Evolutionary conservation across 1,140 invertebrate genomes (phyloP), one percentile per base, ranked within the genome.

Genomic region (Cheumatopsyche charites): DNA sequence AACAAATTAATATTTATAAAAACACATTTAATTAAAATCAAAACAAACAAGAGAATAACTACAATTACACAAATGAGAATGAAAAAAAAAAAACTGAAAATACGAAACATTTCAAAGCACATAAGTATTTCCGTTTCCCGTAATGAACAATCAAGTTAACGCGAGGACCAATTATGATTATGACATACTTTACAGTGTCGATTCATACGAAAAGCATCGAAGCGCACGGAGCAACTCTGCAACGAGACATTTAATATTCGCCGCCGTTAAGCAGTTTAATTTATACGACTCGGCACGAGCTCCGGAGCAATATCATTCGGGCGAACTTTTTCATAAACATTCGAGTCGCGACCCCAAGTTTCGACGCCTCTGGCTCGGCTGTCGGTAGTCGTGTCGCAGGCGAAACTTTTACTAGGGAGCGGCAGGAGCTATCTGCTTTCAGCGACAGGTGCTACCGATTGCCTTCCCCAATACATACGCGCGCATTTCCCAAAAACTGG

Each of bases 401-500:
- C 5, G 15, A 21, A 42, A 66, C 66, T 55, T 58, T 66, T 66
- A 43, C 19, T 15, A 13, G 41, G 11, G 17, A 47, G 6, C 42
- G n/a, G 47, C 12, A 12, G 11, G 29, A 43, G 68, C 21, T 71
- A 71, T 74, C 73, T 74, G 49, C 69, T 74, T 66, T 58, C 65
- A 68, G 73, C 73, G 73, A 74, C 73, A 74, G 73, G 73, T 74
- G 73, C 68, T 71, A 52, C 61, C 67, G 69, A 74, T 74, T 74
- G 73, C 73, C 25, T 1, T 9, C 13, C 41, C 45, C 23, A 66
- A 62, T 62, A 61, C 49, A 41, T 29, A 13, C 21, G 15, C 66
- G 45, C 7, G 36, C 9, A 36, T 36, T 36, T 36, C 29, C 29
- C 29, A 36, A 36, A 36, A 36, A 36, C 29, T 9, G 29, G 29